These are phyloP conservation scores for Oreochromis grahami DNA, from an alignment of 2,797 vertebrate genomes.

Conservation along the genomic window DNA sequence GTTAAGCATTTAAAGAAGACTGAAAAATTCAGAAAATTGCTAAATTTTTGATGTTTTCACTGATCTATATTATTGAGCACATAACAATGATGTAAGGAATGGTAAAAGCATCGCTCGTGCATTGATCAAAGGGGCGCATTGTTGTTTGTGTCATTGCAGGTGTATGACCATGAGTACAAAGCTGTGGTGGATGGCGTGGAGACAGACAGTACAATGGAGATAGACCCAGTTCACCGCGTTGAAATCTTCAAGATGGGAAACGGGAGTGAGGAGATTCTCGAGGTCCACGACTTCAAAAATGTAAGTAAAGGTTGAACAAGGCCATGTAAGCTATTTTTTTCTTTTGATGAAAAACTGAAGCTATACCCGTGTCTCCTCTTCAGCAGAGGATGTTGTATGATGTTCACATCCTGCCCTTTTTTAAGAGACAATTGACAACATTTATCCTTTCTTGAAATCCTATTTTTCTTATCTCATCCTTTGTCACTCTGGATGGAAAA, in stretches of 20 bases:
- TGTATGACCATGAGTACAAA: constrained; percentile 89
- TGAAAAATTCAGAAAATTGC: neutral
- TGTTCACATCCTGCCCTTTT: constrained; percentile 22
- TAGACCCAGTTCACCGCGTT: constrained; percentile 79
- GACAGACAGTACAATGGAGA: constrained; percentile 89
- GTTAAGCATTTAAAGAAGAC: neutral
- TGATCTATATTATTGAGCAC: neutral
- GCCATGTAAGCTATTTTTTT: neutral
- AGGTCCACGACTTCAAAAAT: constrained; percentile 95
- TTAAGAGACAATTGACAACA: constrained; percentile 18
- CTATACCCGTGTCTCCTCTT: neutral
- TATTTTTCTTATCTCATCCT: constrained; percentile 17
- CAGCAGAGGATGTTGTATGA: neutral
- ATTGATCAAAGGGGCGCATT: neutral
- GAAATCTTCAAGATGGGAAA: constrained; percentile 91
- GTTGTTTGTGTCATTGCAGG: constrained; percentile 67
- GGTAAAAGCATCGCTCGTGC: neutral
- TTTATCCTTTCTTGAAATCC: constrained; percentile 26
- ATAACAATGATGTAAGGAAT: neutral
- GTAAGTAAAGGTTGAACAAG: constrained; percentile 70
- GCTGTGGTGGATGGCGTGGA: constrained; percentile 84
- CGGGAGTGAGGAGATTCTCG: constrained; percentile 86
- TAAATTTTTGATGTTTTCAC: neutral
- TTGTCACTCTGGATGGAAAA: neutral
- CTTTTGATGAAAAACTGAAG: neutral